Evolutionary conservation across 2,888 invertebrate species (phyloP), one percentile per base, ranked within the genome.

Genomic region (Chrysina gloriosa): DNA sequence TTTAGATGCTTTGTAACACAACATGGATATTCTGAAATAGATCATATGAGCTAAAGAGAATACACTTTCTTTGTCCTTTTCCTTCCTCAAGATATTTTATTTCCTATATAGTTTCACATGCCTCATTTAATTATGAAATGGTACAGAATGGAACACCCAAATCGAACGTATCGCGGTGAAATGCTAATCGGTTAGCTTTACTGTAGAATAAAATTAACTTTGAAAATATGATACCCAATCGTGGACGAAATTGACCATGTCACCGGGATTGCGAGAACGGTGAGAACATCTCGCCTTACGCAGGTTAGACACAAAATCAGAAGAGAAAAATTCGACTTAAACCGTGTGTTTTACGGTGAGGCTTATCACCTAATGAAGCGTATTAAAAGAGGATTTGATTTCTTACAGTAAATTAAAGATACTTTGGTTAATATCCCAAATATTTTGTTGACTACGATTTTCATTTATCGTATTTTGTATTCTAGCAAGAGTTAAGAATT

Each of bases 281-380:
- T 71, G 71, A 69, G 70, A 70, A 69, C 65, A 71, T 71, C 71
- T 69, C 71, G 65, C 64, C 67, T 71, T 71, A 69, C 71, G 39
- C 61, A 56, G 42, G 25, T 54, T 61, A 65, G 67, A 67, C 66
- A 63, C 63, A 61, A 64, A 61, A 65, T 52, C 63, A 56, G 67
- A 69, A 39, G 27, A 27, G 14, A 27, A 67, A 63, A 69, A 68
- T 31, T 65, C 11, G 25, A 39, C 23, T 31, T 23, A 67, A 65
- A 45, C 67, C 27, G 56, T 63, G 63, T 58, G 63, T 66, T 67
- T 31, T 64, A 52, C 67, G 63, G 69, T 67, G 65, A 71, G 69
- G 67, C 69, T 64, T 47, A 52, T 45, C 48, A 39, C 14, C 63
- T 71, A 69, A 71, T 71, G 69, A 69, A 65, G 67, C 65, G 69